Base-by-base conservation (phyloP, 2,797 vertebrate species). In the Psittacula echo region DNA sequence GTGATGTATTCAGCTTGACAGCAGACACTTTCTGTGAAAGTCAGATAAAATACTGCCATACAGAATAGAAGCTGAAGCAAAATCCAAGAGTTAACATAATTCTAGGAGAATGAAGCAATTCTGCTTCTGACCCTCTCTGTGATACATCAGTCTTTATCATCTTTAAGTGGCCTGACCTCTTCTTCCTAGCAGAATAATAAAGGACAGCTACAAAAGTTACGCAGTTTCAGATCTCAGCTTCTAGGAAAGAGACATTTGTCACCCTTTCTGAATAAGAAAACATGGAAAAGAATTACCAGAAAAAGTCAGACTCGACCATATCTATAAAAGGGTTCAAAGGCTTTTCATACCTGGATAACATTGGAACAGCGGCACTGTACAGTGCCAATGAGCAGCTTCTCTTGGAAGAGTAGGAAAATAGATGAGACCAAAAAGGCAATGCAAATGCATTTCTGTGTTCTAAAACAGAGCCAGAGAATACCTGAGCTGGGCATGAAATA, bases 151-250 rank as follows among this genome's bases (percentile, higher is more conserved):
- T 94, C 65, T 94, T 85, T 75, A 90, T 92, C 32, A 18, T 29
- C 80, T 86, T 90, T 74, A 95, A 87, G 65, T 39, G 61, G 65
- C 81, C 75, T 95, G 93, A 94, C 93, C 88, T 85, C 93, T 83
- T 86, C 65, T 75, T 95, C 61, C 72, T 85, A 93, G 84, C 61
- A 95, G 65, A 74, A 92, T 78, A 86, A 93, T 87, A 80, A 94
- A 93, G 90, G 74, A 80, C 70, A 88, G 77, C 44, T 54, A 87
- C 39, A 71, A 85, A 87, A 95, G 66, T 68, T 79, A 83, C 50
- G 61, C 48, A 66, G 42, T 82, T 83, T 93, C 75, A 83, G 45
- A 92, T 54, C 84, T 68, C 74, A 39, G 39, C 53, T 92, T 87
- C 77, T 47, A 91, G 68, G 62, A 80, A 53, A 75, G 47, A 85